These are phyloP conservation scores for Eonycteris spelaea DNA, from an alignment of 2,113 vertebrate genomes.

Conservation along the genomic window DNA sequence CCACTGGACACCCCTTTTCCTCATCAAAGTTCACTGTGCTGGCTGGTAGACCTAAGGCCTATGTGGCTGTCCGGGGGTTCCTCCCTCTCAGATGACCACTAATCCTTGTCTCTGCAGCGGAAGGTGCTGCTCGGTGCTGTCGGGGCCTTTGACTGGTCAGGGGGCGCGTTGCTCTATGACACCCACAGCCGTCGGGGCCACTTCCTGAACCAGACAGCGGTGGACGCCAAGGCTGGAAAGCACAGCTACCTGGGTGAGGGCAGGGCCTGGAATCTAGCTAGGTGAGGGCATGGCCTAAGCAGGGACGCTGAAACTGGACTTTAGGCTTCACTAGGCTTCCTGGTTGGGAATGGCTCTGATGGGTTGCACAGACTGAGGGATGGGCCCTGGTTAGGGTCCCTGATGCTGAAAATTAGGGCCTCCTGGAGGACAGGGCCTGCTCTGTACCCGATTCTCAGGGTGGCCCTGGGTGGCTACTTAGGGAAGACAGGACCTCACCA, in stretches of 20 bases:
- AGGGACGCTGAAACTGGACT: not conserved
- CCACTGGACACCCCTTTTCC: not conserved
- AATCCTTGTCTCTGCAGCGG: constrained; percentile 63
- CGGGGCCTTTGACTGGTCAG: constrained; percentile 87
- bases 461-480: not conserved
- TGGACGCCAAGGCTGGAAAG: not conserved
- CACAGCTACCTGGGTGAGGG: constrained; percentile 70
- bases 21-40: not conserved
- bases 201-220: constrained; percentile 82
- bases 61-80: not conserved
- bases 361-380: not conserved
- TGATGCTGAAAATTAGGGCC: not conserved
- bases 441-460: too few species aligned
- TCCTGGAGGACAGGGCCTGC: too few species aligned
- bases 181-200: not conserved
- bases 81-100: not conserved
- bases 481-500: not conserved
- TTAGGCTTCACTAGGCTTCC: not conserved
- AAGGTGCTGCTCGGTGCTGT: constrained; percentile 83
- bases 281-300: not conserved
- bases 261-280: not conserved
- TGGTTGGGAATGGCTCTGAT: not conserved
- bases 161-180: constrained; percentile 80
- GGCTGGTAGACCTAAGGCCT: not conserved
- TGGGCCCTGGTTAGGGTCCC: not conserved